phyloP scores from a whole-genome alignment of 2,797 vertebrate species.

The Macropus fuliginosus region DNA sequence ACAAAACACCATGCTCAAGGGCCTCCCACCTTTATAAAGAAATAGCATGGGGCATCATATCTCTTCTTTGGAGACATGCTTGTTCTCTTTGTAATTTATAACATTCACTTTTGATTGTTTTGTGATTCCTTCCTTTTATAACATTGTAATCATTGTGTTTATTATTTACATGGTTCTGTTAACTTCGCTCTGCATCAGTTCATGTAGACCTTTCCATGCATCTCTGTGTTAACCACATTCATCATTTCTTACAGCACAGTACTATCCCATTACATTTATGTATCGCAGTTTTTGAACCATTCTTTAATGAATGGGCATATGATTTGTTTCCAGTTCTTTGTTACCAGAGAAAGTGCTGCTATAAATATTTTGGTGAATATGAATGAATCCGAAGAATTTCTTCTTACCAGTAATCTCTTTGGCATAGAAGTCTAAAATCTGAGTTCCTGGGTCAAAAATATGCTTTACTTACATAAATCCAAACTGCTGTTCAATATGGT shows the following conservation, averaged over 20 bases:
- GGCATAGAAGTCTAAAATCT: neutral
- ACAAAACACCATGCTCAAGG: neutral
- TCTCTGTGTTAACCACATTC: neutral
- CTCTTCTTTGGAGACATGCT: neutral
- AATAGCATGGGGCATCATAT: neutral
- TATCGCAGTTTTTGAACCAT: neutral
- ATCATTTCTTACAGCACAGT: neutral
- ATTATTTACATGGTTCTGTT: neutral
- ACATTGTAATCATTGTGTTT: neutral
- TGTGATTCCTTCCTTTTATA: neutral
- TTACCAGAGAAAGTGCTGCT: neutral
- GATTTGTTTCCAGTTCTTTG: neutral
- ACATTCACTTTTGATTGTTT: neutral
- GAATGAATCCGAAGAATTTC: neutral
- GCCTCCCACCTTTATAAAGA: conserved; percentile 27
- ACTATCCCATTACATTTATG: neutral
- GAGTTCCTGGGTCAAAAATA: neutral
- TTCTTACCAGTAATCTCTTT: neutral
- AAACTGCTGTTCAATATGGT: neutral
- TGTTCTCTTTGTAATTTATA: neutral
- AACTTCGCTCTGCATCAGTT: neutral
- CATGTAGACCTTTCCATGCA: neutral
- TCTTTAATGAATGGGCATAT: neutral
- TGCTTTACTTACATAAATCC: neutral
- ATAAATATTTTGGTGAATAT: neutral